A percentile compares a stretch with the other conserved stretches of the same genome.
These are phyloP conservation scores for Xylophagus ater DNA, from an alignment of 2,888 invertebrate genomes.

Conservation along the genomic window DNA sequence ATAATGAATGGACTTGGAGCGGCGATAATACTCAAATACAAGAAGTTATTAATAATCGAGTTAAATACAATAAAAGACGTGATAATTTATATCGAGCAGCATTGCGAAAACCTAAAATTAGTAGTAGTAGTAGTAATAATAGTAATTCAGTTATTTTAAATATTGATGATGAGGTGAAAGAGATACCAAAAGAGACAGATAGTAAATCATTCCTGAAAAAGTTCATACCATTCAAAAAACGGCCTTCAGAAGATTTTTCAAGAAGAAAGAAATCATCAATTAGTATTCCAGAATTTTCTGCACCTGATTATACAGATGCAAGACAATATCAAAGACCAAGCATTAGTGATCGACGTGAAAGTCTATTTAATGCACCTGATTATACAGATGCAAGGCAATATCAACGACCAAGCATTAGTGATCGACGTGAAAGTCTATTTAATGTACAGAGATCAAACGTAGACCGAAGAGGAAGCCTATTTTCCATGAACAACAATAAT, in stretches of 20 bases:
- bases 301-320: slow-evolving; percentile 14
- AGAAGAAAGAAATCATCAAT: slow-evolving; percentile 14
- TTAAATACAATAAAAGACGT: slow-evolving; percentile 24
- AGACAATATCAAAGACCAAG: slow-evolving; percentile 17
- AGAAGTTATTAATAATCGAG: slow-evolving; percentile 34
- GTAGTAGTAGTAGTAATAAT: no score
- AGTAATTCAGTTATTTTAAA: slow-evolving; percentile 22
- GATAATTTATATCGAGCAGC: slow-evolving; percentile 23
- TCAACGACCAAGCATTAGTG: slow-evolving; percentile 8
- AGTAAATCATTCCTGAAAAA: slow-evolving; percentile 26
- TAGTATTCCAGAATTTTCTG: slow-evolving; percentile 7
- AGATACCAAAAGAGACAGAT: slow-evolving; percentile 2
- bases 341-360: slow-evolving; percentile 4
- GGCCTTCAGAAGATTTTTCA: slow-evolving; percentile 27
- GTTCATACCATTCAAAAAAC: slow-evolving; percentile 34
- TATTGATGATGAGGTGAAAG: slow-evolving; percentile 21
- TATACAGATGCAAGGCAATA: slow-evolving; percentile 21
- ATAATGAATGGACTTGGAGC: slow-evolving; percentile 39
- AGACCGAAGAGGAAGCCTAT: slow-evolving; percentile 32
- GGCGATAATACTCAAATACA: slow-evolving; percentile 39
- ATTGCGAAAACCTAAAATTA: slow-evolving; percentile 18
- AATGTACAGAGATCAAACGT: slow-evolving; percentile 12
- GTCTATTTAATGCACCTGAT: slow-evolving; percentile 5
- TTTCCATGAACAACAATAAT: no score
- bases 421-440: slow-evolving; percentile 3